A percentile compares a stretch with the other conserved stretches of the same genome.
These are phyloP conservation scores for Chitala chitala DNA, from an alignment of 2,113 vertebrate species.

Conservation along the genomic window DNA sequence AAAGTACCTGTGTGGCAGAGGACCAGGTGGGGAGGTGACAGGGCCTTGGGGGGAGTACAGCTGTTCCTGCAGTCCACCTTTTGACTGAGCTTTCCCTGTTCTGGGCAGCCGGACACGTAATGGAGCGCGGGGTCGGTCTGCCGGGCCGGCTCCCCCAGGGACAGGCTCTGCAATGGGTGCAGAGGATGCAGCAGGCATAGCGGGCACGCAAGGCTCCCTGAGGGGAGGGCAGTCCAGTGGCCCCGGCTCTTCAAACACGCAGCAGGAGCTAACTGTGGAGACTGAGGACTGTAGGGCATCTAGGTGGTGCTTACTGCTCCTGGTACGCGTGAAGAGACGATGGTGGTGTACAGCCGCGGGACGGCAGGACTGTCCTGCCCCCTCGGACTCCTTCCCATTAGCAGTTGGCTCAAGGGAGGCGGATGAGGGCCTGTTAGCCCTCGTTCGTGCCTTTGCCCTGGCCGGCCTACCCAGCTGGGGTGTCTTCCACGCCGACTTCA, in stretches of 20 bases:
- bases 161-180: no score
- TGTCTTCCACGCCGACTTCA: conserved; percentile 78
- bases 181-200: no score
- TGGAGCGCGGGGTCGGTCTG: conserved; percentile 50
- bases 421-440: conserved; percentile 61
- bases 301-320: conserved; percentile 41
- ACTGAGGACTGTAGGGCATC: conserved; percentile 64
- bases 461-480: conserved; percentile 76
- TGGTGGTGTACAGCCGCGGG: conserved; percentile 40
- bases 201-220: conserved; percentile 52
- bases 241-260: conserved; percentile 55
- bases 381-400: conserved; percentile 35
- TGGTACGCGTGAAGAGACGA: conserved; percentile 43
- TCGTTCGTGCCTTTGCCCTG: conserved; percentile 64
- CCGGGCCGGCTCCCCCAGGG: conserved; percentile 52
- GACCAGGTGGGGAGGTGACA: conserved; percentile 66
- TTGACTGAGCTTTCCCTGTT: conserved; percentile 65
- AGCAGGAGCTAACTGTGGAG: conserved; percentile 72
- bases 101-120: conserved; percentile 71
- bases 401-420: conserved; percentile 26
- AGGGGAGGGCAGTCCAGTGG: conserved; percentile 44
- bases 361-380: conserved; percentile 38
- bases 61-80: conserved; percentile 46
- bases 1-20: conserved; percentile 84
- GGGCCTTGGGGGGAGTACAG: no score